phyloP scores from a whole-genome alignment of 2,113 vertebrate species.

The Pagrus major region DNA sequence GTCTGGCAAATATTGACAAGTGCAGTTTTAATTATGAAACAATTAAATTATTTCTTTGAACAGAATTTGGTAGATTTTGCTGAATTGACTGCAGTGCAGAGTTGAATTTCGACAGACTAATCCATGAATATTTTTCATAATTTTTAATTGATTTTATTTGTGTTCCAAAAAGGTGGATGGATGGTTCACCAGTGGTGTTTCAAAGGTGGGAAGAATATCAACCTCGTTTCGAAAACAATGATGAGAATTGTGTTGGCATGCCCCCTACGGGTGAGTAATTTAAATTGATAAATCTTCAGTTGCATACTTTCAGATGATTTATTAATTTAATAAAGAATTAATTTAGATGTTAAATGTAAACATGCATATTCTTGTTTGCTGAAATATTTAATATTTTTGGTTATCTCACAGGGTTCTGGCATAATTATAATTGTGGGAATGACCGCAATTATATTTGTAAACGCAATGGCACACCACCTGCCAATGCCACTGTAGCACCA shows the following conservation, averaged over 20 bases:
- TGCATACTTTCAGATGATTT: neutral
- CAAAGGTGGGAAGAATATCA: constrained; percentile 89
- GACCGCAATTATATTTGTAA: constrained; percentile 87
- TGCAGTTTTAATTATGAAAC: neutral
- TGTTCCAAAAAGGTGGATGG: constrained; percentile 89
- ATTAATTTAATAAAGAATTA: neutral
- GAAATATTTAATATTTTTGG: neutral
- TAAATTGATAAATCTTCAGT: neutral
- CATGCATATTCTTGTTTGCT: neutral
- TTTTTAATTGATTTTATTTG: neutral
- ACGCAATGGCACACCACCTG: constrained; percentile 81
- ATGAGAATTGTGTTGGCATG: constrained; percentile 92
- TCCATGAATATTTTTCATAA: neutral
- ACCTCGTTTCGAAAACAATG: constrained; percentile 88
- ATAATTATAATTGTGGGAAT: constrained; percentile 88
- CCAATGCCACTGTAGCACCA: constrained; percentile 85
- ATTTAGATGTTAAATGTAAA: neutral
- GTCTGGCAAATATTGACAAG: no score
- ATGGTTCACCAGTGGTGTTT: constrained; percentile 87
- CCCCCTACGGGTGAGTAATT: constrained; percentile 82
- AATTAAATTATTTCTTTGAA: neutral
- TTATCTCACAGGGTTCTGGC: constrained; percentile 87
- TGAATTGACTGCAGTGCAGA: neutral
- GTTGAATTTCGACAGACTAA: neutral
- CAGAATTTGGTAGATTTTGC: neutral